Evolutionary conservation across 53 echinoderm and acorn worm species (phyloP), one percentile per base, ranked within the genome.

Genomic region (Hippasteria phrygiana): DNA sequence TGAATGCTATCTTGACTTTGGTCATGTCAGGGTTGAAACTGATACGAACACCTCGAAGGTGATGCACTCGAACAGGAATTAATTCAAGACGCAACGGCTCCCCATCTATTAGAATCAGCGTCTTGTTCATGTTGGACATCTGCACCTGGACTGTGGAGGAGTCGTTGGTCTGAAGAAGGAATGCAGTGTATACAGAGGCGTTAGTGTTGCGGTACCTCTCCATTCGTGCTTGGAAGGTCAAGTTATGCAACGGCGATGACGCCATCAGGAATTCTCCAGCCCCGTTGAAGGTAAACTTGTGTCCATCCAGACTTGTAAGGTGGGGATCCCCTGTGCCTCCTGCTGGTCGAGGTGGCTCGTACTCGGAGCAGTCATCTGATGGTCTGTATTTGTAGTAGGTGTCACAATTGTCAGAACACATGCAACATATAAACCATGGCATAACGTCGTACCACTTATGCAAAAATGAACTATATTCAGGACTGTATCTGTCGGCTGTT

Each of bases 201-300:
- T 86, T 41, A 4, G 90, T 93, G 62, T 74, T 83, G 4, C 77
- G 56, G 43, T 75, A 73, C 24, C 36, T 64, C 65, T 93, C 93
- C 93, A 93, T 93, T 17, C 93, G 88, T 43, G 78, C 87, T 85
- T 93, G 93, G 50, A 93, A 90, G 17, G 69, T 70, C 3, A 90
- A 22, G 72, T 86, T 87, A 64, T 90, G 72, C 13, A 90, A 43
- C 4, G 38, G 24, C 1, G 93, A 90, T 8, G 66, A 90, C 22
- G 78, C 76, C 27, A 93, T 74, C 62, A 90, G 86, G 75, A 93
- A 93, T 59, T 93, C 93, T 2, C 90, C 93, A 18, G 90, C 93
- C 51, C 93, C 93, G 35, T 93, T 93, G 65, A 93, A 93, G 5
- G 93, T 93, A 26, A 90, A 89, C 40, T 85, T 74, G 11, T 71